Conservation (phyloP, 2,113 vertebrate species). For the Leptosomus discolor region DNA sequence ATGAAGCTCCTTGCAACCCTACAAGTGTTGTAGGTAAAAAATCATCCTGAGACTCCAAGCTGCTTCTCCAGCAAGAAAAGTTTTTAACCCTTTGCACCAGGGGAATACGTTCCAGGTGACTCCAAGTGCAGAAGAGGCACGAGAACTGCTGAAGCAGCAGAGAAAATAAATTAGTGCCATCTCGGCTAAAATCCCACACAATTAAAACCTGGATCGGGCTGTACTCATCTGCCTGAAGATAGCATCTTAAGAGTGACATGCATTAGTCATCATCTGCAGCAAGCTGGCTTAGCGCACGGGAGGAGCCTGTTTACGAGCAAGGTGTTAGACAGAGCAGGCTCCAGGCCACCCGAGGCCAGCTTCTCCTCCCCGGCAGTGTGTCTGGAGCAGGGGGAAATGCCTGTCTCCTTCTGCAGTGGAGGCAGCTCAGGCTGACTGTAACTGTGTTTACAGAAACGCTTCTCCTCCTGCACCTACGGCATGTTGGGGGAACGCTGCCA, state of each 20-base stretch:
- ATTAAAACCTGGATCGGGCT: slow-evolving; percentile 72
- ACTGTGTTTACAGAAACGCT: neutral
- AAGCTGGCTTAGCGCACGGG: neutral
- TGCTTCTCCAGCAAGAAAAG: slow-evolving; percentile 22
- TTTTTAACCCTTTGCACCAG: slow-evolving; percentile 62
- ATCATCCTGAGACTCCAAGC: neutral
- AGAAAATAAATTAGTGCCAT: slow-evolving; percentile 64
- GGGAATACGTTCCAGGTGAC: slow-evolving; percentile 52
- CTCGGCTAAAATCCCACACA: slow-evolving; percentile 74
- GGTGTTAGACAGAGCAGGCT: neutral
- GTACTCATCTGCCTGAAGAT: slow-evolving; percentile 49
- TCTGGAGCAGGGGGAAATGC: neutral
- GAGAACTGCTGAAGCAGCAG: slow-evolving; percentile 70
- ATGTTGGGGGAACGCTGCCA: accelerated
- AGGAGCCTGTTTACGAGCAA: neutral
- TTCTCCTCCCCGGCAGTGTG: neutral
- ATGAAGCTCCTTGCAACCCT: neutral
- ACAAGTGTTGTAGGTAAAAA: neutral
- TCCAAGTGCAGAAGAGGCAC: slow-evolving; percentile 31
- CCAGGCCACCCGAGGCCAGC: neutral
- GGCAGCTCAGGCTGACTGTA: neutral
- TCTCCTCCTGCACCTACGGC: neutral
- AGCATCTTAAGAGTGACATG: slow-evolving; percentile 60
- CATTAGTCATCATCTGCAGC: slow-evolving; percentile 59
- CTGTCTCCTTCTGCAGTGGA: neutral